These are phyloP conservation scores for Hemitrygon akajei DNA, from an alignment of 2,797 vertebrate genomes.

Conservation along the genomic window DNA sequence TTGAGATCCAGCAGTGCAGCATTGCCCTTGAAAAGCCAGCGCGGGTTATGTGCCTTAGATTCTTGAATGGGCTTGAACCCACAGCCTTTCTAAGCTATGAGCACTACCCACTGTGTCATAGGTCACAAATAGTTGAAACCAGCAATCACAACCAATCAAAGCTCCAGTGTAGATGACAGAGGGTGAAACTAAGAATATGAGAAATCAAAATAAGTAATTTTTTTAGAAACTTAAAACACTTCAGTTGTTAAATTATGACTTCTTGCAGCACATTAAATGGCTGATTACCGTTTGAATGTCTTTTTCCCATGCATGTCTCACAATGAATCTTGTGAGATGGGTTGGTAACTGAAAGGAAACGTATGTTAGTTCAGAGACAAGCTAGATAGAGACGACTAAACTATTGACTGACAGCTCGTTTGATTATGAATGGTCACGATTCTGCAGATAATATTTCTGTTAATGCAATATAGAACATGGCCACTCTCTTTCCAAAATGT, in stretches of 20 bases:
- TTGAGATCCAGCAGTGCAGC: background rate
- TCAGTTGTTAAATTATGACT: background rate
- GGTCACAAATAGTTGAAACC: background rate
- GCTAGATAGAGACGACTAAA: background rate
- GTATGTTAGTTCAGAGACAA: background rate
- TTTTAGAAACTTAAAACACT: background rate
- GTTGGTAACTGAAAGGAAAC: background rate
- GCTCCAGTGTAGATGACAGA: background rate
- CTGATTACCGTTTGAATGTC: background rate
- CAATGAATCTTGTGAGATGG: background rate
- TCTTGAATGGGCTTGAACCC: background rate
- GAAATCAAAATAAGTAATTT: background rate
- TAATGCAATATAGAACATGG: background rate
- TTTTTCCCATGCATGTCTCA: background rate
- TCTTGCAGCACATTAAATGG: background rate
- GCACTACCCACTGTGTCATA: background rate
- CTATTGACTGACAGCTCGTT: background rate
- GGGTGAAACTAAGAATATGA: background rate
- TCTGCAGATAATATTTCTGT: background rate
- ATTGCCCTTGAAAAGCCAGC: background rate
- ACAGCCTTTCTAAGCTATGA: background rate
- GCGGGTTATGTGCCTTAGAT: background rate
- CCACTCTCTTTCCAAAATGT: background rate
- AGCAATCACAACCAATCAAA: background rate
- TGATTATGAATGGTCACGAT: background rate